phyloP scores from a whole-genome alignment of 2,888 invertebrate species.

The Parnassius glacialis region DNA sequence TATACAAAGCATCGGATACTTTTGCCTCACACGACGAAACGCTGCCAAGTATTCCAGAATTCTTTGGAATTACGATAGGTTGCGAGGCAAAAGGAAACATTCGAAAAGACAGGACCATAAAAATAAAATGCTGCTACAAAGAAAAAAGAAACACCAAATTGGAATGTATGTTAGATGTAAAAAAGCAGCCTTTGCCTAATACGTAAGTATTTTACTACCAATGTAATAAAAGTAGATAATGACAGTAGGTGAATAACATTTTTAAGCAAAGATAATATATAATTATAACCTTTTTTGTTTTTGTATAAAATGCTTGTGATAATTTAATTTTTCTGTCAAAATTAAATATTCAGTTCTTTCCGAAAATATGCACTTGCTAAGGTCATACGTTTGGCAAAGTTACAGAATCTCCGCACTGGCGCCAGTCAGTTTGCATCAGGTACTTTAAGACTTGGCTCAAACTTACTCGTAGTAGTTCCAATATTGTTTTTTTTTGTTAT shows the following conservation, averaged over 20 bases:
- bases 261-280: too few species aligned
- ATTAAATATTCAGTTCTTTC: constrained; percentile 14
- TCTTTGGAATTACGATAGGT: constrained; percentile 50
- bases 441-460: constrained; percentile 32
- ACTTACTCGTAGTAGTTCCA: constrained; percentile 33
- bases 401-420: constrained; percentile 40
- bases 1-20: constrained; percentile 36
- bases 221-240: too few species aligned
- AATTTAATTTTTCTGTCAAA: not conserved
- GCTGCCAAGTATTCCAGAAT: constrained; percentile 53
- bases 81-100: constrained; percentile 52
- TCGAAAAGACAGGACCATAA: constrained; percentile 58
- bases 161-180: constrained; percentile 49
- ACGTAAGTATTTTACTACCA: too few species aligned
- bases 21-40: constrained; percentile 39
- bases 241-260: too few species aligned
- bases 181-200: not conserved
- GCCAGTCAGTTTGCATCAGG: constrained; percentile 35
- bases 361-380: constrained; percentile 25
- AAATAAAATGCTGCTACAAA: constrained; percentile 62
- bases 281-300: too few species aligned
- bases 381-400: constrained; percentile 41
- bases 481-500: constrained; percentile 23
- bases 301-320: too few species aligned
- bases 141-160: constrained; percentile 52